Evolutionary conservation across 2,888 invertebrate species (phyloP), one percentile per base, ranked within the genome.

Genomic region (Tetanocera ferruginea): DNA sequence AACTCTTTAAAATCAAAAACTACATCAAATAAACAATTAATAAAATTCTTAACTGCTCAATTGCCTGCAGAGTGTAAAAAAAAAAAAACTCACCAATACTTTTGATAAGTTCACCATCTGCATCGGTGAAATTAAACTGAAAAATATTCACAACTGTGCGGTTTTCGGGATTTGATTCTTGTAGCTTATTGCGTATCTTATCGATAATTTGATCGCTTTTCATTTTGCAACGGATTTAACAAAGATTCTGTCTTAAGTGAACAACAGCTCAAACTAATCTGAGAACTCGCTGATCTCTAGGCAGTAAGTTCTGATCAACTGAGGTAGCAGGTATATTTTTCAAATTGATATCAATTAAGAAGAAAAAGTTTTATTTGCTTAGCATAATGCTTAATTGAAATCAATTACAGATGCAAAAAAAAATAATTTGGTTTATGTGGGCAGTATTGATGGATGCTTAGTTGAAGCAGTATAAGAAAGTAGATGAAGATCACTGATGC

Each of bases 1-100:
- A 88, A 77, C 55, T 87, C 87, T 86, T 89, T 89, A 82, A 89
- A 88, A 86, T 89, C 89, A 79, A 89, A 87, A 79, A 89, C 89
- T 89, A 80, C 76, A 79, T 79, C 78, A 79, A 81, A 82, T 83
- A 75, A 81, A 82, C 84, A 83, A 86, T 76, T 76, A 76, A 66
- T 60, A 52, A 28, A 62, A 69, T 51, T 52, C 52, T 23, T 43
- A 25, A 19, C 17, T 25, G 31, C 34, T 57, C 37, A 8, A 11
- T 57, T 62, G 25, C 37, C 57, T 3, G 55, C 71, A 34, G 37
- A 25, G 17, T 3, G 60, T 57, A 55, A 62, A 37, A 55, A 55
- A 62, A 37, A 55, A 62, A 62, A 60, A 51, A 81, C 81, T 19
- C 76, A 89, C 89, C 89, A 79, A 87, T 83, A 79, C 85, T 88